phyloP scores from a whole-genome alignment of 2,797 vertebrate species.

The Macropus fuliginosus region DNA sequence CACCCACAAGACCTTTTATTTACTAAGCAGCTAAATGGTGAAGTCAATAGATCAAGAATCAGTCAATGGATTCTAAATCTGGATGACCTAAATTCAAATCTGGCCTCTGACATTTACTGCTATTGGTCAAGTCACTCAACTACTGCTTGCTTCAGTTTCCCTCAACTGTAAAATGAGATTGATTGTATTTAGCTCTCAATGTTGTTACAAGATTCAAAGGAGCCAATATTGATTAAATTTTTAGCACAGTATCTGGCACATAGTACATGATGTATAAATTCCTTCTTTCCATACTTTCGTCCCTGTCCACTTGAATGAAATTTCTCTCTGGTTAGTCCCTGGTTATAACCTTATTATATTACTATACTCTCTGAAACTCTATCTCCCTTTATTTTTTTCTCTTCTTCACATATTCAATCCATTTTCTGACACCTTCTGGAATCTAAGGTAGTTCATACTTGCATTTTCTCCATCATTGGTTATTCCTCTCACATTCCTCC shows the following conservation, averaged over 20 bases:
- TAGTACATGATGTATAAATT: background rate
- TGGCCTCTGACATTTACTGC: background rate
- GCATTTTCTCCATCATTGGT: no score
- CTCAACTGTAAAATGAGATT: background rate
- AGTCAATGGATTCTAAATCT: background rate
- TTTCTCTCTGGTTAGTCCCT: background rate
- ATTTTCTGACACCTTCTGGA: no score
- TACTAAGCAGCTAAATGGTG: background rate
- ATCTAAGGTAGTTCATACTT: no score
- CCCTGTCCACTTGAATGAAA: background rate
- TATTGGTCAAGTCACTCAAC: background rate
- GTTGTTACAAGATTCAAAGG: background rate
- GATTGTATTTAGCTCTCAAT: background rate
- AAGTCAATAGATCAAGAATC: background rate
- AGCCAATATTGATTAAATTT: background rate
- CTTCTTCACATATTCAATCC: no score
- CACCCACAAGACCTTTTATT: background rate
- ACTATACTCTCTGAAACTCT: background rate
- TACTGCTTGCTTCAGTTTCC: background rate
- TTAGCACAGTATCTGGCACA: background rate
- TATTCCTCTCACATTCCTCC: no score
- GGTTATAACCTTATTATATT: background rate
- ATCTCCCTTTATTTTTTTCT: no score
- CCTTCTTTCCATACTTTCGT: background rate
- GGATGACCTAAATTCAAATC: background rate